Evolutionary conservation across 2,797 vertebrate genomes (phyloP).

Genomic region (Myripristis murdjan): DNA sequence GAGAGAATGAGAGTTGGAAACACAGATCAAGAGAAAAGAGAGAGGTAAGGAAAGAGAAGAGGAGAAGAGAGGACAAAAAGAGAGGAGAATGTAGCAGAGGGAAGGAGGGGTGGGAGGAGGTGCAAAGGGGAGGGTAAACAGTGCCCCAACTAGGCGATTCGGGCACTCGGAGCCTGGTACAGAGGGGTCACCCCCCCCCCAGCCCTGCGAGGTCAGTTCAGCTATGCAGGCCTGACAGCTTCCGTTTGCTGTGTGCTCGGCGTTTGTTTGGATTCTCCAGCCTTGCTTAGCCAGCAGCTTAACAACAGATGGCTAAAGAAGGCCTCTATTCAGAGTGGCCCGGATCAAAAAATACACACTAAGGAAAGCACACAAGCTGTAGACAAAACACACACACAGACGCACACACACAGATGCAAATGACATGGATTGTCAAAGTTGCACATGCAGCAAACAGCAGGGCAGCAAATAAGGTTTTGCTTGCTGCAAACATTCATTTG

Average conservation of each 20-base stretch:
- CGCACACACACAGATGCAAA: slow-evolving; percentile 68
- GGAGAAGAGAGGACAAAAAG: slow-evolving; percentile 77
- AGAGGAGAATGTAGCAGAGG: slow-evolving; percentile 46
- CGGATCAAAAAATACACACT: slow-evolving; percentile 87
- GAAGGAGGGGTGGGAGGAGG: no score
- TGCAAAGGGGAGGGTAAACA: slow-evolving; percentile 88
- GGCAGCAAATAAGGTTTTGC: slow-evolving; percentile 57
- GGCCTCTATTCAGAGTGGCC: slow-evolving; percentile 90
- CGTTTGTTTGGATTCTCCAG: slow-evolving; percentile 94
- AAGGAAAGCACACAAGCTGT: slow-evolving; percentile 76
- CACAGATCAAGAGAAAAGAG: slow-evolving; percentile 76
- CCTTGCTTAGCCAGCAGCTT: slow-evolving; percentile 93
- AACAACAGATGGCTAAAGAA: slow-evolving; percentile 95
- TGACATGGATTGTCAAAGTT: slow-evolving; percentile 70
- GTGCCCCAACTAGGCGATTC: slow-evolving; percentile 69
- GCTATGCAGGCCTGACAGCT: slow-evolving; percentile 93
- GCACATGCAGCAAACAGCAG: slow-evolving; percentile 77
- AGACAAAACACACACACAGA: slow-evolving; percentile 63
- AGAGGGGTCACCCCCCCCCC: slow-evolving; percentile 66
- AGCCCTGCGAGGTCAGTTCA: slow-evolving; percentile 89
- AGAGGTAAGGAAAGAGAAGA: slow-evolving; percentile 75
- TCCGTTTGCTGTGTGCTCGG: slow-evolving; percentile 92
- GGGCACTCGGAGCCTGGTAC: slow-evolving; percentile 91
- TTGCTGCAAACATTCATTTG: slow-evolving; percentile 67
- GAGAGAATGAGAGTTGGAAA: slow-evolving; percentile 20